Evolutionary conservation across 2,888 invertebrate genomes (phyloP), one percentile per base, ranked within the genome.

Genomic region (Limnephilus rhombicus): DNA sequence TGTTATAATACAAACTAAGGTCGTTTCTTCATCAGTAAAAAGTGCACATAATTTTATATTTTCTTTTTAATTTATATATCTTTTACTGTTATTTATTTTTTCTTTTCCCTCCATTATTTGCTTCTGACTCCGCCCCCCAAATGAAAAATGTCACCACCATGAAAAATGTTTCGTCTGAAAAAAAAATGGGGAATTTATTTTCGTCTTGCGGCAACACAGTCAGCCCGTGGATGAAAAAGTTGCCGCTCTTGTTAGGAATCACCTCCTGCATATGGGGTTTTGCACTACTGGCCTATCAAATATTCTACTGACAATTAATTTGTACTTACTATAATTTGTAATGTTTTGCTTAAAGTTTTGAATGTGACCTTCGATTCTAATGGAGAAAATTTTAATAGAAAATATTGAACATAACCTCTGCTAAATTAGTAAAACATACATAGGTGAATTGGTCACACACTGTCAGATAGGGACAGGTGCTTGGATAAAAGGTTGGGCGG

Each of bases 241-340:
- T 98, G 96, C 98, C 98, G 94, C 96, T 98, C 96, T 97, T 98
- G 97, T 97, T 98, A 96, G 98, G 98, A 96, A 97, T 98, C 95
- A 98, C 98, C 95, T 98, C 98, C 95, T 98, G 98, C 97, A 97
- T 98, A 96, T 98, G 98, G 98, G 98, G 98, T 95, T 95, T 96
- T 85, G 96, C 96, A n/a, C 95, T 96, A 92, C 95, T 96, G 91
- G 95, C 96, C 4, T 96, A 96, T 93, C 96, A 96, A 53, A 92
- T 94, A 92, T 93, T 93, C 49, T 91, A 89, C 53, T 92, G 92
- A 92, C 92, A 87, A n/a, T 68, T 68, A 24, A 68, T 68, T 45
- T 68, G 68, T 68, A 68, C 24, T 68, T 68, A 68, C n/a, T 68
- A n/a, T 68, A 68, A 68, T 68, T n/a, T 68, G 68, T 83, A 41